Base-by-base conservation (phyloP, 2,888 invertebrate species). In the Podabrus alpinus region DNA sequence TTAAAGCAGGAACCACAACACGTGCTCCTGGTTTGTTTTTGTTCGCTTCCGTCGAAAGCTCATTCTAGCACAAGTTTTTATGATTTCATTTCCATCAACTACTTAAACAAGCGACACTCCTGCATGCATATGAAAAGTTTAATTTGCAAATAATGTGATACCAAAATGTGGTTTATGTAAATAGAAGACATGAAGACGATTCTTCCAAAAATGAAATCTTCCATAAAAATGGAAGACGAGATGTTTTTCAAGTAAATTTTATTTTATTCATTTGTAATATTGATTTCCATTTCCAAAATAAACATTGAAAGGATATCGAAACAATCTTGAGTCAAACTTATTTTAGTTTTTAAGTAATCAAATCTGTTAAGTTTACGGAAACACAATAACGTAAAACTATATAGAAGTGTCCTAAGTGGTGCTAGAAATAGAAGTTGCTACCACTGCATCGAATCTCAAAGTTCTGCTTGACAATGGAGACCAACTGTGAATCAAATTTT, bases 21-120 rank as follows among this genome's bases (percentile, higher is more conserved):
- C 84, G 84, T 85, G 84, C 84, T 83, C 80, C 80, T 81, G 81
- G 81, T 84, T 83, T 83, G 82, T 83, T 83, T 83, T 83, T 83
- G 80, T 81, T 81, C 80, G 80, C 81, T 83, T 84, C 84, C 84
- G 83, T 77, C 79, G 77, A 75, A 77, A 72, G 73, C 72, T 75
- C 71, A 71, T 76, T 73, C 72, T 68, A 75, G 75, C 70, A 73
- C 71, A 71, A 68, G 73, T 73, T 74, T 77, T 77, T 77, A 72
- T 74, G 72, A n/a, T 71, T 74, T 60, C 74, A 64, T 74, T 72
- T 74, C 68, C 68, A 76, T 73, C 71, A 76, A 66, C 75, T 76
- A 71, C 73, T 70, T 71, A 64, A 45, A 45, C 45, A n/a, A 45
- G 45, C 45, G n/a, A n/a, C 29, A 69, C 19, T 29, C 45, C n/a